phyloP scores from a whole-genome alignment of 2,888 invertebrate species.

The Atethmia centrago region DNA sequence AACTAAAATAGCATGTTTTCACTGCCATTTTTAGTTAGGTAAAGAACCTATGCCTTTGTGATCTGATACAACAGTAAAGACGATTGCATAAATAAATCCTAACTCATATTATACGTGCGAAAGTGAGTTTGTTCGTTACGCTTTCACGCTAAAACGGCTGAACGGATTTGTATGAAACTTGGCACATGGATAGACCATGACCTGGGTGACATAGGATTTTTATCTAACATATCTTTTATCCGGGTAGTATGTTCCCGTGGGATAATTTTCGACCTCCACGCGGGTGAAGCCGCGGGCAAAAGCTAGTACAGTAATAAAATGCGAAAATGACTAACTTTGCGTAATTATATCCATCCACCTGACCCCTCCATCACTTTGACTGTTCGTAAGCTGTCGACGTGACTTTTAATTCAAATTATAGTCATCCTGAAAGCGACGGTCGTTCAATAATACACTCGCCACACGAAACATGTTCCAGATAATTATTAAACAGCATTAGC shows the following conservation, averaged over 20 bases:
- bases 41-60: too few relatives aligned
- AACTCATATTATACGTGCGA: too few relatives aligned
- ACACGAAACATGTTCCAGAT: slow-evolving; percentile 83
- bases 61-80: not conserved
- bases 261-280: too few relatives aligned
- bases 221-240: too few relatives aligned
- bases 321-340: slow-evolving; percentile 29
- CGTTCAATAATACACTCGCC: slow-evolving; percentile 79
- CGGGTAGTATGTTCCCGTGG: too few relatives aligned
- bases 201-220: too few relatives aligned
- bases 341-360: slow-evolving; percentile 43
- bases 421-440: slow-evolving; percentile 76
- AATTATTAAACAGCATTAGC: slow-evolving; percentile 88
- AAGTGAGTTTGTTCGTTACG: too few relatives aligned
- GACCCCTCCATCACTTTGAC: slow-evolving; percentile 36
- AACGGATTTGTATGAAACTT: too few relatives aligned
- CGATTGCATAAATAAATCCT: slow-evolving; percentile 6
- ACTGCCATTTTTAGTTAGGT: not conserved
- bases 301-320: slow-evolving; percentile 12
- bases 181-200: too few relatives aligned
- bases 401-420: slow-evolving; percentile 81
- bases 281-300: too few relatives aligned
- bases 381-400: slow-evolving; percentile 67
- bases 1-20: not conserved
- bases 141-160: too few relatives aligned